These are phyloP conservation scores for Oncorhynchus mykiss DNA, from an alignment of 2,113 vertebrate genomes.

Conservation along the genomic window DNA sequence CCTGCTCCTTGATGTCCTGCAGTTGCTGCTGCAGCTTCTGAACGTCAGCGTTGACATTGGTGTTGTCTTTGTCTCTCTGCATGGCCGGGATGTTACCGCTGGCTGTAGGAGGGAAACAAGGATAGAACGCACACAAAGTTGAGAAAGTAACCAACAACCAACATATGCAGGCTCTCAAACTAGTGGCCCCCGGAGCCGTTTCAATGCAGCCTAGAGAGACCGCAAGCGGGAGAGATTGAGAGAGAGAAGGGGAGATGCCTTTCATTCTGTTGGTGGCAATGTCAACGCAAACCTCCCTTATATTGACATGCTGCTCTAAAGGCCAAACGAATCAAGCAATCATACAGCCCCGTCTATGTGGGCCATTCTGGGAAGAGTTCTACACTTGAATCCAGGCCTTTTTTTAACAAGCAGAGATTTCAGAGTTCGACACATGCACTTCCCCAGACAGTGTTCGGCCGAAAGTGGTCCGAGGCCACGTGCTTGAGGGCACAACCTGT, in stretches of 20 bases:
- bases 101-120: conserved; percentile 73
- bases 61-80: conserved; percentile 98
- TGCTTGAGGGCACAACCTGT: conserved; percentile 24
- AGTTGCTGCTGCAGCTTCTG: conserved; percentile 98
- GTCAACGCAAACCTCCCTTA: background rate
- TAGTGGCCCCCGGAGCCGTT: no score
- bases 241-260: background rate
- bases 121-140: background rate
- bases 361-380: background rate
- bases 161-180: background rate
- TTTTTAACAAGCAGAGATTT: background rate
- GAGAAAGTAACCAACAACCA: background rate
- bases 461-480: no score
- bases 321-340: background rate
- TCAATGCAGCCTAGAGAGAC: background rate
- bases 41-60: conserved; percentile 97
- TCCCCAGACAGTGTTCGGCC: no score
- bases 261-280: background rate
- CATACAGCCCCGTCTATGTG: background rate
- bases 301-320: conserved; percentile 10
- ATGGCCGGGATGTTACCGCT: conserved; percentile 93
- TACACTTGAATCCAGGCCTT: background rate
- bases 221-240: background rate
- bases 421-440: no score
- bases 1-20: conserved; percentile 99